Evolutionary conservation across 2,797 vertebrate genomes (phyloP).

Genomic region (Macroramphosus scolopax): DNA sequence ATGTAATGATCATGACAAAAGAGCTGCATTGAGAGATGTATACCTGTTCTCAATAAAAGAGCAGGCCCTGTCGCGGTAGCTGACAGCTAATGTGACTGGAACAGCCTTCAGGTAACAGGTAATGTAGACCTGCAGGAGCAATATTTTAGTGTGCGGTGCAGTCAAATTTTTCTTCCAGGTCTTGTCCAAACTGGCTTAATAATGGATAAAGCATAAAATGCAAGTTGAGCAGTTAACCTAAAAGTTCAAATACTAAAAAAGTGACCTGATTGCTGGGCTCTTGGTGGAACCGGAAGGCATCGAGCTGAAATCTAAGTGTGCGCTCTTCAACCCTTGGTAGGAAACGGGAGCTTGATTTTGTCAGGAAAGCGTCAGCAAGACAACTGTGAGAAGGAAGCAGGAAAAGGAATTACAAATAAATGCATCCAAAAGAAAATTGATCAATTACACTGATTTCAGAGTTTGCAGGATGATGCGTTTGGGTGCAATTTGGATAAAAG

Average conservation of each 20-base stretch:
- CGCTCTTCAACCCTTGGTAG: slow-evolving; percentile 54
- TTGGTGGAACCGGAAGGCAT: slow-evolving; percentile 69
- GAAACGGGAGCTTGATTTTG: slow-evolving; percentile 64
- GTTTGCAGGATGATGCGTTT: not conserved
- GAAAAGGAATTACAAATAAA: not conserved
- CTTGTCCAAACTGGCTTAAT: not conserved
- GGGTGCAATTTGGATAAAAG: not conserved
- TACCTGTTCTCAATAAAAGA: slow-evolving; percentile 69
- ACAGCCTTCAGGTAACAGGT: slow-evolving; percentile 67
- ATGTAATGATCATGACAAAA: not conserved
- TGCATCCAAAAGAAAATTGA: not conserved
- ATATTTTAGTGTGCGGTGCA: not conserved
- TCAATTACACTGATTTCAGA: too few relatives aligned
- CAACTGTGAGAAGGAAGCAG: slow-evolving; percentile 61
- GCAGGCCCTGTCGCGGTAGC: slow-evolving; percentile 62
- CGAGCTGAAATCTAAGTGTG: slow-evolving; percentile 61
- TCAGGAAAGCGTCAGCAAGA: slow-evolving; percentile 60
- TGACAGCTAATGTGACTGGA: slow-evolving; percentile 15
- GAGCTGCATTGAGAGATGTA: not conserved
- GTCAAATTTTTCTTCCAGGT: not conserved
- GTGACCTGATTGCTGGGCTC: slow-evolving; percentile 53
- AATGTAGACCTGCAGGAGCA: slow-evolving; percentile 62
- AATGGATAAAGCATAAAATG: not conserved
- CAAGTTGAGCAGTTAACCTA: not conserved
- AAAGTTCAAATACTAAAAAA: too few relatives aligned